Percentiles rank a stretch among this genome's conserved stretches.
Conservation (phyloP, 2,797 vertebrate genomes). For the Vireo griseus region DNA sequence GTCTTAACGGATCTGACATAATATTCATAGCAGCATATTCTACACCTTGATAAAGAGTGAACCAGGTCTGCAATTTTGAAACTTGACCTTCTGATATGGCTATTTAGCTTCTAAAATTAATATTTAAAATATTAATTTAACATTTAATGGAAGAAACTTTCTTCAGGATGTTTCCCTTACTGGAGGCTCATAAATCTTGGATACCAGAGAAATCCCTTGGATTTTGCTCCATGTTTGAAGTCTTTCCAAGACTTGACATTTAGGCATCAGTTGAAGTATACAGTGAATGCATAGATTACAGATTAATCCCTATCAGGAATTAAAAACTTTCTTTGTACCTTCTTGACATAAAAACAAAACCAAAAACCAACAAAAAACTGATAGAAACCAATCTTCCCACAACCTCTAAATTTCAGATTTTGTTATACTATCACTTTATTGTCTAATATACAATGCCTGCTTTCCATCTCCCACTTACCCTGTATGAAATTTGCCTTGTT, state of each 20-base stretch:
- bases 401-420: background rate
- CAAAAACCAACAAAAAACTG: accelerated
- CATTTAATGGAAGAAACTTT: background rate
- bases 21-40: background rate
- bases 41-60: background rate
- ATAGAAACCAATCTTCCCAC: background rate
- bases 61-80: background rate
- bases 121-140: background rate
- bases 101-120: background rate
- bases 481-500: background rate
- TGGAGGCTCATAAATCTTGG: background rate
- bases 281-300: background rate
- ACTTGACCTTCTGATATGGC: background rate
- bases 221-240: background rate
- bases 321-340: background rate
- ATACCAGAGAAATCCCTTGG: background rate
- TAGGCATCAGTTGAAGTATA: background rate
- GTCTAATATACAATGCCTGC: background rate
- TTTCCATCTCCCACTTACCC: background rate
- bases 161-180: background rate
- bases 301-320: background rate
- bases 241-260: background rate
- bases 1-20: background rate
- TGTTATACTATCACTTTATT: background rate
- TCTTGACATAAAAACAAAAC: background rate